A percentile compares a stretch with the other conserved stretches of the same genome.
phyloP scores from a whole-genome alignment of 2,888 invertebrate species.

The Cephus pulcher region DNA sequence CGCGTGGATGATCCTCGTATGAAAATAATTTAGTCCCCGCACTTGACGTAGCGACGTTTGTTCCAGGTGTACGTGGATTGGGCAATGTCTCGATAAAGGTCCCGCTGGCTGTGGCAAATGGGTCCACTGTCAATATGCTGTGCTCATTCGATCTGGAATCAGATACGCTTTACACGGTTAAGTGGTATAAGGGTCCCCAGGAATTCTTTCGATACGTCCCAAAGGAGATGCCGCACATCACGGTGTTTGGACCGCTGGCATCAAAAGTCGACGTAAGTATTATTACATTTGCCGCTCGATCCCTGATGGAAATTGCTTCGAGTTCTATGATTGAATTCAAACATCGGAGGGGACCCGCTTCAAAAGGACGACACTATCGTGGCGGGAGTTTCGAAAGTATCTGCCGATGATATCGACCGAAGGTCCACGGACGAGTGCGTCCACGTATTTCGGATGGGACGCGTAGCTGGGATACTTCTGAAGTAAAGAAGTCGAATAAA shows the following conservation, averaged over 20 bases:
- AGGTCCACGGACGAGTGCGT: not conserved
- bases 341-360: not conserved
- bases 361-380: not conserved
- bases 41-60: not conserved
- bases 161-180: constrained; percentile 81
- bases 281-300: not conserved
- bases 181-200: constrained; percentile 82
- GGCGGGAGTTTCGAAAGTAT: not conserved
- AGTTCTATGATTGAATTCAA: not conserved
- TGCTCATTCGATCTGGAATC: constrained; percentile 82
- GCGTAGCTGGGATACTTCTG: not conserved
- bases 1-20: not conserved
- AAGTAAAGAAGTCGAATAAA: not conserved
- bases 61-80: constrained; percentile 64
- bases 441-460: not conserved
- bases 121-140: constrained; percentile 79
- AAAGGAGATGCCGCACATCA: constrained; percentile 81
- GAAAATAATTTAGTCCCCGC: not conserved
- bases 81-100: constrained; percentile 79
- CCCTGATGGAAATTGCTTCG: not conserved
- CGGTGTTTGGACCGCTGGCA: constrained; percentile 78
- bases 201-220: constrained; percentile 86
- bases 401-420: not conserved
- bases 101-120: constrained; percentile 78
- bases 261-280: constrained; percentile 81